phyloP scores from a whole-genome alignment of 2,113 vertebrate species.

The Steatornis caripensis region DNA sequence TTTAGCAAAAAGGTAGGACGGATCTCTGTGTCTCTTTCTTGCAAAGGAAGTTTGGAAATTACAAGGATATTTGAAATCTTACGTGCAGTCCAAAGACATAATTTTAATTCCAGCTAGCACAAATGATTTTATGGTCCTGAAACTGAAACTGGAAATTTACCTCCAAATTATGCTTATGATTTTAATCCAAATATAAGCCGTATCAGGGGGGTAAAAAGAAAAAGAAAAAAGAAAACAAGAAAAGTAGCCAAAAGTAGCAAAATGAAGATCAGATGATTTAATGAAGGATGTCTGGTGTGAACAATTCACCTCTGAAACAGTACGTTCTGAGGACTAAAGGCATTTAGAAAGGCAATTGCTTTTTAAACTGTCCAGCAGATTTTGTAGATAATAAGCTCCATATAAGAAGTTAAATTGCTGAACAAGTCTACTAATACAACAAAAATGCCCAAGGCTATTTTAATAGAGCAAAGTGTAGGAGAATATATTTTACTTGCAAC shows the following conservation, averaged over 20 bases:
- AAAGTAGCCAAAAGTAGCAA: not conserved
- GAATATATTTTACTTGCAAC: not conserved
- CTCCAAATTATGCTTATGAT: not conserved
- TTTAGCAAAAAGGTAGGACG: not conserved
- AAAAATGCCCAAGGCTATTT: not conserved
- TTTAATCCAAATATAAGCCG: not conserved
- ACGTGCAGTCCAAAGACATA: not conserved
- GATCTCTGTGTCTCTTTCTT: not conserved
- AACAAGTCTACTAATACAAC: not conserved
- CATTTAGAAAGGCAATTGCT: not conserved
- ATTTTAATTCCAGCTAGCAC: not conserved
- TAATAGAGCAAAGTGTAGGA: not conserved
- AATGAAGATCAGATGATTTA: not conserved
- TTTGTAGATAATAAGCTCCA: not conserved
- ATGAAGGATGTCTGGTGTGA: not conserved
- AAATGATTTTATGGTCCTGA: not conserved
- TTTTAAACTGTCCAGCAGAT: not conserved
- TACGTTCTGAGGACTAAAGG: not conserved
- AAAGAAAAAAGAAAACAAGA: accelerated
- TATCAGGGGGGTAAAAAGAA: accelerated
- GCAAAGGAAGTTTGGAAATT: not conserved
- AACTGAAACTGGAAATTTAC: not conserved
- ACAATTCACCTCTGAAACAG: not conserved
- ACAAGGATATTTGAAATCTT: not conserved
- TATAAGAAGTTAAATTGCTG: not conserved